phyloP scores from a whole-genome alignment of 2,113 vertebrate species.

The Propithecus coquereli region DNA sequence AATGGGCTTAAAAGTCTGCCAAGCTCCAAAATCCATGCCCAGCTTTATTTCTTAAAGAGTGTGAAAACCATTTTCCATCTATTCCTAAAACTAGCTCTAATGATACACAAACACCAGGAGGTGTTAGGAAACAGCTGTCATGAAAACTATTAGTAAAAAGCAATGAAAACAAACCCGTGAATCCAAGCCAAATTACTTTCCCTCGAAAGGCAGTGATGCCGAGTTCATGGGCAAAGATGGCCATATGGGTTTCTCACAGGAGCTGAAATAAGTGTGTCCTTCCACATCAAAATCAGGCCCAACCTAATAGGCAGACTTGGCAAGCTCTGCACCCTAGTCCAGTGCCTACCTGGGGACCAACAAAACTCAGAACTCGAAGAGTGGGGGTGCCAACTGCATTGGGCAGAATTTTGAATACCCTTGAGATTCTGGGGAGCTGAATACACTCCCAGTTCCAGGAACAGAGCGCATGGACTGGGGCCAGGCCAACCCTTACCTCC shows the following conservation, averaged over 20 bases:
- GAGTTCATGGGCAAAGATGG: not conserved
- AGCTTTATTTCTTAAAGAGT: not conserved
- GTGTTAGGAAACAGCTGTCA: slow-evolving; percentile 25
- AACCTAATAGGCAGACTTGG: not conserved
- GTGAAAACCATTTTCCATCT: not conserved
- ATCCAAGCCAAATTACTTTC: slow-evolving; percentile 9
- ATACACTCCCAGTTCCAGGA: not conserved
- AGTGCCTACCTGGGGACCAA: not conserved
- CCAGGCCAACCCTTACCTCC: not conserved
- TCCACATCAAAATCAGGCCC: not conserved
- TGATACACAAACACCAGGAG: slow-evolving; percentile 37
- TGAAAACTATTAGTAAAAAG: not conserved
- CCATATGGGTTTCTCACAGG: not conserved
- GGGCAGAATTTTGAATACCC: not conserved
- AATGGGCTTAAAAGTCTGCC: not conserved
- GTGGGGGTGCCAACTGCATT: too few relatives aligned
- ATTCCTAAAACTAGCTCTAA: not conserved
- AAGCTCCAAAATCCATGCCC: not conserved
- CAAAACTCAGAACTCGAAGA: not conserved
- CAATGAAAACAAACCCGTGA: not conserved
- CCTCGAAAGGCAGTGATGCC: not conserved
- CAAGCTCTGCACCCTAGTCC: not conserved
- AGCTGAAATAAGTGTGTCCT: not conserved
- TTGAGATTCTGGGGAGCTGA: not conserved
- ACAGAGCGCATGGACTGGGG: not conserved